These are phyloP conservation scores for Eupleurogrammus muticus DNA, from an alignment of 2,797 vertebrate genomes.

Conservation along the genomic window DNA sequence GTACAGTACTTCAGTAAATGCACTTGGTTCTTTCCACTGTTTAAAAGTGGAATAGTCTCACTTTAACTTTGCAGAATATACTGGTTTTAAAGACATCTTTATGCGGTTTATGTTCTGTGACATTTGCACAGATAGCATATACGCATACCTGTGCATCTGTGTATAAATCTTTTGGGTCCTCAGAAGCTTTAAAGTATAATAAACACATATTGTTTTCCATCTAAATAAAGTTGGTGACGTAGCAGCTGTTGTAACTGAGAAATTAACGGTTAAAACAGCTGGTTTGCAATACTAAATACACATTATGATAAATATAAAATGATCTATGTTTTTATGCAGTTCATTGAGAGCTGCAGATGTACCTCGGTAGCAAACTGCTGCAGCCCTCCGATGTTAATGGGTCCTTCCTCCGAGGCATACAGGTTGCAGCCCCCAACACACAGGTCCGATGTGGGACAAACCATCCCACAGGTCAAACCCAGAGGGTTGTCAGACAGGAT, in stretches of 20 bases:
- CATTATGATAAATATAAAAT: too few species aligned
- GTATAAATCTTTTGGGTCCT: not conserved
- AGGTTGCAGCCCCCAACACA: constrained; percentile 97
- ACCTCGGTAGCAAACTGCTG: constrained; percentile 97
- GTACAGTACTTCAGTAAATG: too few species aligned
- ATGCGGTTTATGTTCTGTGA: too few species aligned
- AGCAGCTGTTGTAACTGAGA: not conserved
- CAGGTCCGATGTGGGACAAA: constrained; percentile 96
- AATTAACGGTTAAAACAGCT: too few species aligned
- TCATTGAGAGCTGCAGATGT: constrained; percentile 5
- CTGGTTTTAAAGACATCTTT: too few species aligned
- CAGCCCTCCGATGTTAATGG: constrained; percentile 95
- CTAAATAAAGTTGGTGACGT: not conserved
- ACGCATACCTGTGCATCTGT: not conserved
- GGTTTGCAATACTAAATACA: too few species aligned
- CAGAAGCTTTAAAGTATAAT: not conserved
- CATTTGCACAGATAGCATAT: not conserved
- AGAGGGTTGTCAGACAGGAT: constrained; percentile 98
- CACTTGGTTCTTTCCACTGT: too few species aligned
- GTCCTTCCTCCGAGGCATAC: constrained; percentile 92
- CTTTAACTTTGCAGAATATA: too few species aligned
- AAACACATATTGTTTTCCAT: not conserved
- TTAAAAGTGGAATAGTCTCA: too few species aligned
- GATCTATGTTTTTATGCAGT: not conserved
- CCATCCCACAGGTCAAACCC: constrained; percentile 94